phyloP scores from a whole-genome alignment of 1,140 invertebrate species.

The Zaprionus nigranus region DNA sequence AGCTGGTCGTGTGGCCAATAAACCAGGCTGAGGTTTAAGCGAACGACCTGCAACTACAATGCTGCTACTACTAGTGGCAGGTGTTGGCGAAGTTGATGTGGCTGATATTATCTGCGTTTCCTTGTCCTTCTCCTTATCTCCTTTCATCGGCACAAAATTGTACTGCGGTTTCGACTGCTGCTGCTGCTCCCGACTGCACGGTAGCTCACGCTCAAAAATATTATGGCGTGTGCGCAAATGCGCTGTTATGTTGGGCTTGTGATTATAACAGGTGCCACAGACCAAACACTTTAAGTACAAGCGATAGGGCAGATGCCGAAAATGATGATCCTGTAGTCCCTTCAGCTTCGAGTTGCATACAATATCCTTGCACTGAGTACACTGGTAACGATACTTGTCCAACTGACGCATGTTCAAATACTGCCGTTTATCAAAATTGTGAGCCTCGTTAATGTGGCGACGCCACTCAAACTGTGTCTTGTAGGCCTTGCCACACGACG shows the following conservation, averaged over 20 bases:
- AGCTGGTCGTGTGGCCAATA: constrained; percentile 53
- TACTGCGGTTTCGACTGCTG: constrained; percentile 45
- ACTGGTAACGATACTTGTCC: constrained; percentile 78
- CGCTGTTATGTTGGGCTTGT: constrained; percentile 77
- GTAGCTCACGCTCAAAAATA: constrained; percentile 55
- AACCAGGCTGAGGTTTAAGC: constrained; percentile 52
- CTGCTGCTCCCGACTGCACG: constrained; percentile 28
- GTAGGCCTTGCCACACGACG: constrained; percentile 71
- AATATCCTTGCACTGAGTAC: constrained; percentile 71
- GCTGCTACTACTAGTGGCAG: constrained; percentile 22
- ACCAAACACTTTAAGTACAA: constrained; percentile 76
- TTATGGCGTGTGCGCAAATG: constrained; percentile 73
- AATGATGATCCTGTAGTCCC: constrained; percentile 79
- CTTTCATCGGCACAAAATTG: constrained; percentile 24
- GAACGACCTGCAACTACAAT: constrained; percentile 12
- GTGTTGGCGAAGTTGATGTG: constrained; percentile 11
- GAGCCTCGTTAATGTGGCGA: constrained; percentile 77
- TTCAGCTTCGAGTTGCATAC: constrained; percentile 78
- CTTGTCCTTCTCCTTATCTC: constrained; percentile 42
- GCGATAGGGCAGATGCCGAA: constrained; percentile 72
- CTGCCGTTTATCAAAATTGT: constrained; percentile 77
- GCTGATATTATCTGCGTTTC: neutral
- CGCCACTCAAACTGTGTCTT: constrained; percentile 78
- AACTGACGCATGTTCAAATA: constrained; percentile 74
- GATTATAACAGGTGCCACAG: constrained; percentile 80